Evolutionary conservation across 2,797 vertebrate species (phyloP).

Genomic region (Danio jaintianensis): DNA sequence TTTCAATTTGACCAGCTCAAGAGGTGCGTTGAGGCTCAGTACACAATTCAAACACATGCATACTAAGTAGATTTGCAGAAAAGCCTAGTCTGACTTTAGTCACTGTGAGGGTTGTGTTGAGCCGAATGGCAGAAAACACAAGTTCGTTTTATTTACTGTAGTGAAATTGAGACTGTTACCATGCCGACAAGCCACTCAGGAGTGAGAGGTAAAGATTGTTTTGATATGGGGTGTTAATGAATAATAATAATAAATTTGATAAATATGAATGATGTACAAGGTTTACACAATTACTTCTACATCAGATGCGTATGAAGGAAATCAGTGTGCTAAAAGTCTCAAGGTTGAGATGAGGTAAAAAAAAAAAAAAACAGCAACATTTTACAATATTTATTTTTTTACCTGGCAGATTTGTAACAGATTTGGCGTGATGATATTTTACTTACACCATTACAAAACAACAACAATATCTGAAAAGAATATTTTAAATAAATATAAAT

Average conservation of each 20-base stretch:
- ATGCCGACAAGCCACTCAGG: constrained; percentile 20
- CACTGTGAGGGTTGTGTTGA: neutral
- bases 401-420: neutral
- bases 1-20: constrained; percentile 31
- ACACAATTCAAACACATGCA: constrained; percentile 4
- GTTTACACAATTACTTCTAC: constrained; percentile 32
- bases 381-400: neutral
- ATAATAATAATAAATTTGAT: constrained; percentile 42
- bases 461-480: neutral
- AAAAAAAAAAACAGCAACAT: neutral
- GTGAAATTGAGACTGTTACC: constrained; percentile 15
- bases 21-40: neutral
- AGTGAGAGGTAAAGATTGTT: constrained; percentile 8
- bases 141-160: constrained; percentile 13
- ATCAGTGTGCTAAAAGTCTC: neutral
- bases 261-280: neutral
- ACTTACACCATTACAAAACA: neutral
- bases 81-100: constrained; percentile 1
- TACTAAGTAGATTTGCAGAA: constrained; percentile 1
- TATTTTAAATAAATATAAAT: too few species aligned
- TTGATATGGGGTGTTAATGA: constrained; percentile 31
- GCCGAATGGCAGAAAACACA: constrained; percentile 2
- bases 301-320: constrained; percentile 5
- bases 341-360: neutral
- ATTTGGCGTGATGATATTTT: neutral